Percentiles rank a stretch among this genome's conserved stretches.
Evolutionary conservation across 2,797 vertebrate genomes (phyloP).

Genomic region (Sparidentex hasta): DNA sequence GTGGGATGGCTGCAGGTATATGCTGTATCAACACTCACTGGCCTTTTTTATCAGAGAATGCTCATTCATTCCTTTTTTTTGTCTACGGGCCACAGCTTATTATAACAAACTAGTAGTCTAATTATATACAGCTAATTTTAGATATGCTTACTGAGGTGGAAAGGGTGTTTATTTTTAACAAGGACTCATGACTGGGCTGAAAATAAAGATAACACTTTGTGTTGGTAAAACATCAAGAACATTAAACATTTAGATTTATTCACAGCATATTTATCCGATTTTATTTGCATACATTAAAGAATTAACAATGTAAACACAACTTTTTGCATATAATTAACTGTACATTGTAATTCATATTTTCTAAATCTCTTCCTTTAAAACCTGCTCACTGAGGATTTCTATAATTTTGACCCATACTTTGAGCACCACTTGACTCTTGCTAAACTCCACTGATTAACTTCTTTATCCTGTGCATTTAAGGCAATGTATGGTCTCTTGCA

Average conservation of each 20-base stretch:
- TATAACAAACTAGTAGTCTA: neutral
- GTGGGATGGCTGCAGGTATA: slow-evolving; percentile 22
- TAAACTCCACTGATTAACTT: neutral
- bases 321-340: neutral
- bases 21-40: neutral
- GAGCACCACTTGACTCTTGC: neutral
- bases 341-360: neutral
- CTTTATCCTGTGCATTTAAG: neutral
- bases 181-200: neutral
- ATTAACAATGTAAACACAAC: neutral
- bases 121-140: neutral
- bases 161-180: neutral
- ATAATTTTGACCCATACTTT: neutral
- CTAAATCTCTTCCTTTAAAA: neutral
- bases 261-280: neutral
- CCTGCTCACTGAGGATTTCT: neutral
- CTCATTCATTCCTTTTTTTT: neutral
- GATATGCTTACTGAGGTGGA: neutral
- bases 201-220: neutral
- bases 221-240: too few relatives aligned
- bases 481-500: neutral
- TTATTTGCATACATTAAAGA: slow-evolving; percentile 7
- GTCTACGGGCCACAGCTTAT: neutral
- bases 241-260: neutral
- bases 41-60: slow-evolving; percentile 4